Evolutionary conservation across 30 jellyfish, hydroid and myxozoan genomes (phyloP), one percentile per base, ranked within the genome.

Genomic region (Aurelia aurita): DNA sequence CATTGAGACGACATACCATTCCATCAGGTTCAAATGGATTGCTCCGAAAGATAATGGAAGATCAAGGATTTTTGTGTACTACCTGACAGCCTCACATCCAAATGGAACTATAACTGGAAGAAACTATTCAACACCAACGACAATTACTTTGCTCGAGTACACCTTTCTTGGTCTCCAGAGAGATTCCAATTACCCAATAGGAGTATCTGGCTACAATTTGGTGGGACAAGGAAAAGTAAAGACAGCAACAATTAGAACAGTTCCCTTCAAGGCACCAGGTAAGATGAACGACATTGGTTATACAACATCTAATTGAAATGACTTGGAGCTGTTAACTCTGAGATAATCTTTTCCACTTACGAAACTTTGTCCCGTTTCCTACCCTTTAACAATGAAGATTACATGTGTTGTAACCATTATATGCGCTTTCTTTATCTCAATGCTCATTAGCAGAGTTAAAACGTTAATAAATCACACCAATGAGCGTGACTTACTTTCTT

Each of bases 241-340:
- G 12, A 22, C 25, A 10, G 9, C 29, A 15, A 19, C 67, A 55
- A 5, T n/a, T 55, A n/a, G 14, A 19, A 55, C 67, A 55, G 67
- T 55, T 55, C 67, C 67, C 25, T 55, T 9, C 29, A 55, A n/a
- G 12, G 67, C 67, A 5, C 67, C 67, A 11, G 67, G 67, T 55
- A 55, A 55, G 51, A 39, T 10, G 6, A 34, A 7, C 46, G 46
- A 34, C 46, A 34, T 34, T 34, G 0, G 46, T 34, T 34, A 2
- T 34, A 34, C 46, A 34, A 34, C 46, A 10, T 34, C 46, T 7
- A 7, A 3, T 34, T 34, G 0, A 34, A n/a, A n/a, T n/a, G n/a
- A n/a, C n/a, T n/a, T n/a, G n/a, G n/a, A n/a, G n/a, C n/a, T n/a
- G n/a, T n/a, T n/a, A n/a, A n/a, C n/a, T n/a, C n/a, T n/a, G n/a